Evolutionary conservation across 2,113 vertebrate species (phyloP), one percentile per base, ranked within the genome.

Genomic region (Gulo gulo): DNA sequence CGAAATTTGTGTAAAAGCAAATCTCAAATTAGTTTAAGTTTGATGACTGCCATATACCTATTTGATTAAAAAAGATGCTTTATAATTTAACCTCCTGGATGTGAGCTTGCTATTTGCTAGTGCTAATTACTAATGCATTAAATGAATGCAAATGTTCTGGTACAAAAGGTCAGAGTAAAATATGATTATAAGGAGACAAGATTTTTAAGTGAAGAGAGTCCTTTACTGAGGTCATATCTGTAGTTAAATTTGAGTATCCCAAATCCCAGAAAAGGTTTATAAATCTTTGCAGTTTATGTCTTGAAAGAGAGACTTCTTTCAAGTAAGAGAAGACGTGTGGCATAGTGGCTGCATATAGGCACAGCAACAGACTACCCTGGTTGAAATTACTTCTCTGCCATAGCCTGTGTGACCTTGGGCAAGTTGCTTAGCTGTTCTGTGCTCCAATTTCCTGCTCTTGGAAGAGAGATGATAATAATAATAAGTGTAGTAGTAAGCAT

Each of bases 1-100:
- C 67, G 47, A 91, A 34, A 74, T 74, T 73, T 85, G 24, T 79
- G 31, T 79, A 81, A 96, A 89, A 95, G 21, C 31, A 96, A 93
- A 92, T 84, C 39, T 96, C 73, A 71, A 55, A 26, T 95, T 79
- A 69, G 47, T 96, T 94, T 87, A 92, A 67, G 36, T 88, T 96
- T 94, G 45, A 80, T 88, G 59, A 85, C 23, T 92, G 50, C 45
- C 31, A 26, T 94, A 79, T 55, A 92, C 45, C 55, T 94, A 87
- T 82, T 91, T 91, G 55, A 97, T 95, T 86, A 45, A 67, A 89
- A 94, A 93, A 45, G 24, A 13, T 6, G 61, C 29, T 57, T 86
- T 57, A 50, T 97, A 78, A 91, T 88, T 87, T 92, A 96, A 65
- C 50, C 29, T 95, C 93, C 79, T 81, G 79, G 36, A 42, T 89